Evolutionary conservation across 2,888 invertebrate species (phyloP).

Genomic region (Epicampocera succincta): DNA sequence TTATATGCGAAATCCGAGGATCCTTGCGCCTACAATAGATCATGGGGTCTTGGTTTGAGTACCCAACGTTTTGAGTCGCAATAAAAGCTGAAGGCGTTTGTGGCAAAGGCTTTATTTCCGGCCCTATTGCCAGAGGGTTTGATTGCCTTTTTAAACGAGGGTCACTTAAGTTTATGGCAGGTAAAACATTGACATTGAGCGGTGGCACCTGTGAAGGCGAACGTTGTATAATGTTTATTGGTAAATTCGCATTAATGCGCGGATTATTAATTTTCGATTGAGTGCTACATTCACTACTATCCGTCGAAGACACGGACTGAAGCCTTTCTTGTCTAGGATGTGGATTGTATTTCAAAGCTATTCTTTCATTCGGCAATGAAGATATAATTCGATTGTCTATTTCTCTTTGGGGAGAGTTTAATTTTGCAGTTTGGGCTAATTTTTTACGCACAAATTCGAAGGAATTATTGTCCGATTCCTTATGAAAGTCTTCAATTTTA

Average conservation of each 20-base stretch:
- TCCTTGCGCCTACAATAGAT: constrained; percentile 23
- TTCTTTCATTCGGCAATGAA: constrained; percentile 62
- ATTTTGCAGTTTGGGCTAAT: constrained; percentile 71
- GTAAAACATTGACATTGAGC: constrained; percentile 70
- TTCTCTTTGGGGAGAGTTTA: constrained; percentile 51
- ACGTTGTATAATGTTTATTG: not conserved
- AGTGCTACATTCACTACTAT: constrained; percentile 54
- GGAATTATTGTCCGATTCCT: constrained; percentile 33
- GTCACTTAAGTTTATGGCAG: constrained; percentile 71
- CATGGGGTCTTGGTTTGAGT: not conserved
- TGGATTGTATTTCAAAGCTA: constrained; percentile 82
- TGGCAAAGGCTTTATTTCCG: constrained; percentile 26
- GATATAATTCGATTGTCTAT: constrained; percentile 12
- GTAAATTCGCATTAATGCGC: constrained; percentile 50
- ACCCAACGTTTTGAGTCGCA: not conserved
- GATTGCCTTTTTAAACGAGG: constrained; percentile 71
- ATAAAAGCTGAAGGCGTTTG: constrained; percentile 2
- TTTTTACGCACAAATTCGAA: constrained; percentile 74
- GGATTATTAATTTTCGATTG: constrained; percentile 60
- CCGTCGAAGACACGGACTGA: constrained; percentile 54
- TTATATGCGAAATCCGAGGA: constrained; percentile 36
- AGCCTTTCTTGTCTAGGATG: constrained; percentile 77
- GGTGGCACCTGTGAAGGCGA: constrained; percentile 22
- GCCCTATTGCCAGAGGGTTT: not conserved
- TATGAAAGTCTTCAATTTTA: constrained; percentile 52